These are phyloP conservation scores for Semnopithecus entellus DNA, from an alignment of 2,113 vertebrate species.

Conservation along the genomic window DNA sequence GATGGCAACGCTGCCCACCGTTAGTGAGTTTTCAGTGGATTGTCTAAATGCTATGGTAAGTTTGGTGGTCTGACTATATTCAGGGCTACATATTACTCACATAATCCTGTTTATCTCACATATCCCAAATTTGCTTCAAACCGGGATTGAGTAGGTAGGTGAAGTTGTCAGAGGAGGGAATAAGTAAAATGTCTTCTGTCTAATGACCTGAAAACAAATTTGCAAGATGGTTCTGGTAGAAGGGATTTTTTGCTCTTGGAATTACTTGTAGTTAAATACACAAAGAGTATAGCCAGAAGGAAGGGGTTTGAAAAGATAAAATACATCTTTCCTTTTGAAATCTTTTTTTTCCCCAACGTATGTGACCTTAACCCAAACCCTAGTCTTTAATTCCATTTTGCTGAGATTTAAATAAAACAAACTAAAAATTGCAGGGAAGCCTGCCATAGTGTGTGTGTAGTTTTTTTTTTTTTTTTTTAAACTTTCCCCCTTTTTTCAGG, in stretches of 20 bases:
- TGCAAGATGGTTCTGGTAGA: constrained; percentile 23
- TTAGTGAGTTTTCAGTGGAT: neutral
- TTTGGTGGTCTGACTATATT: neutral
- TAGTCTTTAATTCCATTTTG: constrained; percentile 28
- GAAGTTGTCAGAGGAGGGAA: neutral
- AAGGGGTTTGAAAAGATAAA: neutral
- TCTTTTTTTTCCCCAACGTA: neutral
- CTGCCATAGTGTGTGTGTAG: neutral
- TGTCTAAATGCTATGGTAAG: neutral
- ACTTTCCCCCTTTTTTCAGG: neutral
- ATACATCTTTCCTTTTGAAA: neutral
- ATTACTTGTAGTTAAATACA: constrained; percentile 25
- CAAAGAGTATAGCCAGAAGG: neutral
- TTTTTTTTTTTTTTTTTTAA: neutral
- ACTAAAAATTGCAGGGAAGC: neutral
- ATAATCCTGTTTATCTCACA: neutral
- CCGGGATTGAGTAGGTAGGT: neutral
- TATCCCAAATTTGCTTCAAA: neutral
- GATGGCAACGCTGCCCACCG: neutral
- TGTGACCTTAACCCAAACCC: neutral
- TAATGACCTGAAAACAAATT: constrained; percentile 55
- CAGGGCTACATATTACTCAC: neutral
- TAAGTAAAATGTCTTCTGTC: constrained; percentile 56
- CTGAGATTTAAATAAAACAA: constrained; percentile 31
- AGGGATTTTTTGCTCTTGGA: constrained; percentile 54